Percentiles rank a stretch among this genome's conserved stretches.
Conservation (phyloP, 1,140 invertebrate species). For the Odontomachus brunneus region DNA sequence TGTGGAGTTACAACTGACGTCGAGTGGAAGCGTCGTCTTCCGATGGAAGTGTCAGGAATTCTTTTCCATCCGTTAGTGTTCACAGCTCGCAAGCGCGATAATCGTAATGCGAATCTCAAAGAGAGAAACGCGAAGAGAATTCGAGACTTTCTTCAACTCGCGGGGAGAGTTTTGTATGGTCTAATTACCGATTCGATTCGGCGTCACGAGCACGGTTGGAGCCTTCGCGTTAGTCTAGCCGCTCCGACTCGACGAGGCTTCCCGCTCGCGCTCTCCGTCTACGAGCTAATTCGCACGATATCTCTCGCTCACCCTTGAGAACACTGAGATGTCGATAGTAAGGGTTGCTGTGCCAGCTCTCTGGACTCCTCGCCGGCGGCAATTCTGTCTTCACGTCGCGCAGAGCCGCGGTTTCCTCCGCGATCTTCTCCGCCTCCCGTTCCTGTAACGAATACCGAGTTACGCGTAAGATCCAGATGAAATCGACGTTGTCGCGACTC, state of each 20-base stretch:
- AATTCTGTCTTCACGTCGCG: slow-evolving; percentile 80
- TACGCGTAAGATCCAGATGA: background rate
- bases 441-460: slow-evolving; percentile 72
- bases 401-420: slow-evolving; percentile 72
- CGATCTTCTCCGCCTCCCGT: slow-evolving; percentile 81
- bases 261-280: background rate
- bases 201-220: too few relatives aligned
- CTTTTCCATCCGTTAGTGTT: background rate
- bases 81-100: too few relatives aligned
- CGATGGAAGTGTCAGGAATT: slow-evolving; percentile 38
- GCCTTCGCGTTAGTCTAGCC: too few relatives aligned
- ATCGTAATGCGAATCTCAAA: too few relatives aligned
- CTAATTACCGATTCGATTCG: too few relatives aligned
- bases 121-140: too few relatives aligned
- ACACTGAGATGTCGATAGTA: slow-evolving; percentile 80
- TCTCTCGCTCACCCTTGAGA: slow-evolving; percentile 75
- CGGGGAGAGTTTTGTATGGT: too few relatives aligned
- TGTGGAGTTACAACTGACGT: slow-evolving; percentile 15
- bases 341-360: slow-evolving; percentile 79
- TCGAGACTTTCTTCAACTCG: too few relatives aligned
- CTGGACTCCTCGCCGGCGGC: slow-evolving; percentile 74
- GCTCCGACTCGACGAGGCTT: background rate
- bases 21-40: slow-evolving; percentile 32
- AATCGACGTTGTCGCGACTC: too few relatives aligned
- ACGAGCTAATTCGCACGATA: background rate